Evolutionary conservation across 2,797 vertebrate species (phyloP).

Genomic region (Cuniculus paca): DNA sequence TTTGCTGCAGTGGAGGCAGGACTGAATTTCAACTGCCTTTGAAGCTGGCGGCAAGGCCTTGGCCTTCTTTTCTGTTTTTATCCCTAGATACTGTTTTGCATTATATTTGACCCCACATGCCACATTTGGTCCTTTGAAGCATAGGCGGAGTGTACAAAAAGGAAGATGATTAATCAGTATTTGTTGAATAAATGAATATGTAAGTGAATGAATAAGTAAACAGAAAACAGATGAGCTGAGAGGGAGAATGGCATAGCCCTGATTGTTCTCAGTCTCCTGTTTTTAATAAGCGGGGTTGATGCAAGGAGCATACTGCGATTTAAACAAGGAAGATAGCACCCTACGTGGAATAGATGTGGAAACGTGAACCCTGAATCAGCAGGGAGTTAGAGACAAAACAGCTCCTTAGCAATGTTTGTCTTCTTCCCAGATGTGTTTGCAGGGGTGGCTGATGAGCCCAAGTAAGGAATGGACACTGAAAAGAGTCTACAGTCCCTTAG

Average conservation of each 20-base stretch:
- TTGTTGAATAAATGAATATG: slow-evolving; percentile 79
- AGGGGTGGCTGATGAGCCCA: not conserved
- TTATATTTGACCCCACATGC: slow-evolving; percentile 42
- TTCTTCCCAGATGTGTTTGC: not conserved
- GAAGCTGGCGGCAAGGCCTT: not conserved
- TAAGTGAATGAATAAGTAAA: slow-evolving; percentile 74
- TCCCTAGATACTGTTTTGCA: slow-evolving; percentile 50
- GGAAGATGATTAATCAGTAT: slow-evolving; percentile 78
- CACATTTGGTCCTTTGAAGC: slow-evolving; percentile 57
- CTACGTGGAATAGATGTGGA: not conserved
- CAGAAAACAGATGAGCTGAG: slow-evolving; percentile 62
- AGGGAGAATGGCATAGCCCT: not conserved
- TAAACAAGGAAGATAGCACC: not conserved
- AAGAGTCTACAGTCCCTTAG: slow-evolving; percentile 55
- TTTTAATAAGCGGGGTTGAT: slow-evolving; percentile 47
- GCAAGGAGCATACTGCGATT: slow-evolving; percentile 25
- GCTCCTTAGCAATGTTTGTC: not conserved
- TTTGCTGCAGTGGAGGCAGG: slow-evolving; percentile 16
- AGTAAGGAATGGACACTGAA: slow-evolving; percentile 60
- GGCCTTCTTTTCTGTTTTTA: not conserved
- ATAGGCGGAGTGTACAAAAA: slow-evolving; percentile 62
- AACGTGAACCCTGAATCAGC: not conserved
- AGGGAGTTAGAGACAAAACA: slow-evolving; percentile 28
- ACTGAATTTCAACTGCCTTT: not conserved
- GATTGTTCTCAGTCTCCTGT: slow-evolving; percentile 20